These are phyloP conservation scores for Heterodera filipjevi DNA, from an alignment of 2,888 invertebrate genomes.

Conservation along the genomic window DNA sequence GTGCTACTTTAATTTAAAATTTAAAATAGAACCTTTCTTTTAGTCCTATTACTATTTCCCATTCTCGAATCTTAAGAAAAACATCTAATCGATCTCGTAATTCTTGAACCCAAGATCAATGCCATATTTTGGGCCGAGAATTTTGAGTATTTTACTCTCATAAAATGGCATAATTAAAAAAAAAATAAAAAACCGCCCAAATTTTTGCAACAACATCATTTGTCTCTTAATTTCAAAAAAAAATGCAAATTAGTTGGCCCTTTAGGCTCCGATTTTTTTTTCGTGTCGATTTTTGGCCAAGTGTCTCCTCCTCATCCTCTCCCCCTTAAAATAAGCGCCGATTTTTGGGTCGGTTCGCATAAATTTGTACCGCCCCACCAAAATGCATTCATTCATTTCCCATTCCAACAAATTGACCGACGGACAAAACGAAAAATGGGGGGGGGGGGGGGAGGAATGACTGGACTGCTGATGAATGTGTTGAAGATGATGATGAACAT, in stretches of 20 bases:
- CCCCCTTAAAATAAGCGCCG: background rate
- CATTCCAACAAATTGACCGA: background rate
- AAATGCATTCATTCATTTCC: background rate
- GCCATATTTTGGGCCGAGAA: too few species aligned
- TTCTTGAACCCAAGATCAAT: too few species aligned
- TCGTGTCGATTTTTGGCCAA: background rate
- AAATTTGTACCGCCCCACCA: slow-evolving; percentile 4
- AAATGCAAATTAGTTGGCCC: background rate
- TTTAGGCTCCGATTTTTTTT: background rate
- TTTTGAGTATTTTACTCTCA: background rate
- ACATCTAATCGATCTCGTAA: too few species aligned
- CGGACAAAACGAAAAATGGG: too few species aligned
- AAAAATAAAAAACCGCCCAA: background rate
- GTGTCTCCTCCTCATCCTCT: background rate
- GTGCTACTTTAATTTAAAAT: too few species aligned
- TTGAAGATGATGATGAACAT: background rate
- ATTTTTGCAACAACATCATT: background rate
- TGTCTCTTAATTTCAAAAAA: background rate
- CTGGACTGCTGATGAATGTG: background rate
- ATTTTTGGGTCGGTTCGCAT: background rate
- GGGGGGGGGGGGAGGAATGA: too few species aligned
- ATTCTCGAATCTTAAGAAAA: too few species aligned
- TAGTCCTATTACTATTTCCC: too few species aligned
- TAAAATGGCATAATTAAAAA: too few species aligned
- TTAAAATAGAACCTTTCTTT: too few species aligned